Evolutionary conservation across 2,113 vertebrate species (phyloP), one percentile per base, ranked within the genome.

Genomic region (Rhegmatorhina hoffmannsi): DNA sequence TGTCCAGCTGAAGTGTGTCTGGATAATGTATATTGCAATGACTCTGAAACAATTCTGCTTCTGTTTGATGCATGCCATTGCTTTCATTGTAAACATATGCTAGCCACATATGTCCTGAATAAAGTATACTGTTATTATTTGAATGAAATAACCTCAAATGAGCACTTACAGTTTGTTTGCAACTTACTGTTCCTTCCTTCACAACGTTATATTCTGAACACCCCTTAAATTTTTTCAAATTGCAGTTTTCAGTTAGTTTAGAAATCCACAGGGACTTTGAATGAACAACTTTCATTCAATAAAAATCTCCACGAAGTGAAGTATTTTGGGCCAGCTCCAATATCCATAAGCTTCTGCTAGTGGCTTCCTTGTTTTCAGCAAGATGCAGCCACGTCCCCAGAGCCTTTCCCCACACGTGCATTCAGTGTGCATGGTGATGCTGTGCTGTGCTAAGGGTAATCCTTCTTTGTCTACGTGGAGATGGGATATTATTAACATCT

Each of bases 401-500:
- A 76, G 53, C 33, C 34, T 81, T 83, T 55, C 43, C 86, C 40
- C 7, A 4, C 1, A 1, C 6, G 17, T 9, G 23, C 58, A 7
- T 40, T 44, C 59, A 58, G 70, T 0, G 0, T 9, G 10, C 6
- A 1, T 17, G 40, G 29, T 58, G n/a, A 10, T n/a, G 87, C 55
- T 29, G 9, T 20, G 4, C 6, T 21, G 14, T 17, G 18, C 25
- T 17, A 21, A 23, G 74, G 63, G 15, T 1, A 44, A 53, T 55
- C 36, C n/a, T 1, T 0, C 49, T 59, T n/a, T n/a, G n/a, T 43
- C 68, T 70, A 1, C 0, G 0, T 5, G 33, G 58, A 67, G 40
- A 59, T 4, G 10, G 34, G 36, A 19, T 4, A 0, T 44, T 52
- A 23, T 50, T 76, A 17, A 18, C 2, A 2, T n/a, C 66, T 82